Base-by-base conservation (phyloP, 2,113 vertebrate genomes). In the Solea senegalensis region DNA sequence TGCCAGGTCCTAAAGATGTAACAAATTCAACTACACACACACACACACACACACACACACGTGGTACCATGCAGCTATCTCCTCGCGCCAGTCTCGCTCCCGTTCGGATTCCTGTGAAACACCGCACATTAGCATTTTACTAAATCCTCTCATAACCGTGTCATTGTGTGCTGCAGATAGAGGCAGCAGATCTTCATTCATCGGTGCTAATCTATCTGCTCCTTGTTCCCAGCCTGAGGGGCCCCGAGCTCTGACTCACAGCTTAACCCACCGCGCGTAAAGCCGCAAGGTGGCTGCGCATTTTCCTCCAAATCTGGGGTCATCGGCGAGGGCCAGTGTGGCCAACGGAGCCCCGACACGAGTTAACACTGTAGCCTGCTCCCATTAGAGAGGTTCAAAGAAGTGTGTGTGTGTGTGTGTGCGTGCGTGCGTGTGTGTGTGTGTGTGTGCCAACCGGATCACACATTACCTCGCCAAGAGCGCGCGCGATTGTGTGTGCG, bases 121-220 rank as follows among this genome's bases (percentile, higher is more conserved):
- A 58, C 76, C 43, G 58, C 72, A 86, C 79, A 89, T 92, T 88
- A 89, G 81, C 81, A 87, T 89, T 81, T 72, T 1, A 21, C 21
- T 21, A 84, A 89, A 87, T 88, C 85, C 82, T 66, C 83, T 82
- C 88, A 80, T 79, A 90, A 78, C 81, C 76, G 76, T 79, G 63
- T 85, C 82, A 78, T 78, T 83, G 88, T 89, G 88, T 89, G 85
- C 77, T 80, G 80, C 80, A 87, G 88, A 87, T 83, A 82, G 82
- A 83, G 77, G 80, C 73, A 67, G 72, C 15, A 83, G 83, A 92
- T 90, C 83, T 88, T 76, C 81, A 89, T 89, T 90, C 87, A 88
- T 86, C 86, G 77, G 82, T 26, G 65, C 80, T 90, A 83, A 92
- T 92, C 89, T 87, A 88, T 91, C 85, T 85, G 84, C 81, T 89